These are phyloP conservation scores for Tetramorium simillimum DNA, from an alignment of 1,140 invertebrate species.

Conservation along the genomic window DNA sequence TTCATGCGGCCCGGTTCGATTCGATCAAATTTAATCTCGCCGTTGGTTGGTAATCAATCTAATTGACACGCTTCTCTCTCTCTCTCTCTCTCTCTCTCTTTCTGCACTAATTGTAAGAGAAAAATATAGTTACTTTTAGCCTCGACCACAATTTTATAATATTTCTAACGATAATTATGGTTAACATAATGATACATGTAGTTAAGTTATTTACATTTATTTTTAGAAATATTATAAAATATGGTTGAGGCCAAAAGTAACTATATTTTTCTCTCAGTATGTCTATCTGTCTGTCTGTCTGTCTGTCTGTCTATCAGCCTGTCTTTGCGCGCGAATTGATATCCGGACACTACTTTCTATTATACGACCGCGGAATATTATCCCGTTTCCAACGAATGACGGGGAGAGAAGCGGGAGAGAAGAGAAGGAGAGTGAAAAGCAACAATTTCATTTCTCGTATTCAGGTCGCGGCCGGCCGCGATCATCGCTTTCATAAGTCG, in stretches of 20 bases:
- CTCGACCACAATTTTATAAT: too few species aligned
- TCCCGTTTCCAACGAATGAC: conserved; percentile 29
- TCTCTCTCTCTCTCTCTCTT: not conserved
- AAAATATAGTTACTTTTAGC: too few species aligned
- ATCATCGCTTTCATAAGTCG: conserved; percentile 58
- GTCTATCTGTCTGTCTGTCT: not conserved
- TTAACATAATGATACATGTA: too few species aligned
- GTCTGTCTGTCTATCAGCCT: too few species aligned
- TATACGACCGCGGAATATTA: conserved; percentile 37
- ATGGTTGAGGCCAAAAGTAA: too few species aligned
- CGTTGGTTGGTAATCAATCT: not conserved
- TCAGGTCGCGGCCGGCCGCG: conserved; percentile 43
- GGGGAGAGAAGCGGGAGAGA: conserved; percentile 7
- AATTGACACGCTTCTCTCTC: not conserved
- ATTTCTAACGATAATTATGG: too few species aligned
- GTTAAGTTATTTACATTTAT: too few species aligned
- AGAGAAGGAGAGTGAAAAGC: conserved; percentile 61
- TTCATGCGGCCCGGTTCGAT: not conserved
- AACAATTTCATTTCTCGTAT: conserved; percentile 53
- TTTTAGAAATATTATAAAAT: too few species aligned
- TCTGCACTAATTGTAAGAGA: not conserved
- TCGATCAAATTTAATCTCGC: conserved; percentile 2
- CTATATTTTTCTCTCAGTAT: too few species aligned
- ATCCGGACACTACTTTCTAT: conserved; percentile 48
- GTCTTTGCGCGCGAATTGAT: not conserved